These are phyloP conservation scores for Ochotona princeps DNA, from an alignment of 2,113 vertebrate genomes.

Conservation along the genomic window DNA sequence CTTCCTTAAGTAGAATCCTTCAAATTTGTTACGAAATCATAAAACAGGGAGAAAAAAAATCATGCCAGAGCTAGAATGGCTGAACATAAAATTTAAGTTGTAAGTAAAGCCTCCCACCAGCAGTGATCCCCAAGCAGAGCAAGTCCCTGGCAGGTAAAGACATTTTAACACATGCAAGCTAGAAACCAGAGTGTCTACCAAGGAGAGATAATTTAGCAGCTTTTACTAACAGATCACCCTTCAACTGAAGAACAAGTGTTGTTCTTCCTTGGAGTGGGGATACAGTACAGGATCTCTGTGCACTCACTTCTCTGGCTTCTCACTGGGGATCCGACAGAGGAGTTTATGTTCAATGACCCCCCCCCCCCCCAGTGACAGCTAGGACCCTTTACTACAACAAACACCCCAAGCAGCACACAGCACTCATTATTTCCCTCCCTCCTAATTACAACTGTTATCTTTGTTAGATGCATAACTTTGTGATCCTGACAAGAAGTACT, in stretches of 20 bases:
- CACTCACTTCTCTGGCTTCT: neutral
- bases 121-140: neutral
- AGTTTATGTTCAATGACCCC: neutral
- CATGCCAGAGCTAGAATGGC: neutral
- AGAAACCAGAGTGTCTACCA: conserved; percentile 16
- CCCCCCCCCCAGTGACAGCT: neutral
- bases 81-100: conserved; percentile 11
- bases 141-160: neutral
- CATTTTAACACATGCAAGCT: neutral
- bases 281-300: neutral
- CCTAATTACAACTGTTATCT: neutral
- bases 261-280: neutral
- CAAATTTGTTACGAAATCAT: neutral
- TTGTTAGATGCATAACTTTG: neutral
- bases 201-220: neutral
- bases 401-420: neutral
- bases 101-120: neutral
- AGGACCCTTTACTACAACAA: neutral
- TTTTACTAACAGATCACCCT: neutral
- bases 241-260: neutral
- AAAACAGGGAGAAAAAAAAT: neutral
- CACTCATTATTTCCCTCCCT: neutral
- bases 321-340: neutral
- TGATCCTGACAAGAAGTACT: neutral
- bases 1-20: neutral